Evolutionary conservation across 1,140 invertebrate genomes (phyloP).

Genomic region (Drosophila melanica): DNA sequence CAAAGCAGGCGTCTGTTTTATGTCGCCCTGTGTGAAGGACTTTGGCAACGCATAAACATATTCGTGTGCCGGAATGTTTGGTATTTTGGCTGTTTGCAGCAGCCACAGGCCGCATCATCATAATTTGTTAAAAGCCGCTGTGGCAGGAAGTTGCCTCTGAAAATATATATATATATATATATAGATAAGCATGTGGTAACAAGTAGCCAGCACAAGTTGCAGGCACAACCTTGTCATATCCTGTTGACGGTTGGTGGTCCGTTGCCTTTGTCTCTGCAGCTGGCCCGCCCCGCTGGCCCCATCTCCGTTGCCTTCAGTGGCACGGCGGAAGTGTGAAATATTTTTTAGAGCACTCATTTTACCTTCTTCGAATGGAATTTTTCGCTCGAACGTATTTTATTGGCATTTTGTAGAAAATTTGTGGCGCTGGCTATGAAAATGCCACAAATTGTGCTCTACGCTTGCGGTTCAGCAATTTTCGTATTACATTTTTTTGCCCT

Average conservation of each 20-base stretch:
- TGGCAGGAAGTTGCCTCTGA: slow-evolving; percentile 62
- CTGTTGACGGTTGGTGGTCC: slow-evolving; percentile 63
- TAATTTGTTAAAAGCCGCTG: slow-evolving; percentile 63
- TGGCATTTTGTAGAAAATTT: slow-evolving; percentile 75
- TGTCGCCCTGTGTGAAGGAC: slow-evolving; percentile 32
- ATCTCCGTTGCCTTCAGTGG: no score
- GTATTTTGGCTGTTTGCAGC: slow-evolving; percentile 34
- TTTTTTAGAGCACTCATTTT: slow-evolving; percentile 57
- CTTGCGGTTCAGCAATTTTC: slow-evolving; percentile 44
- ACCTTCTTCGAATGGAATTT: slow-evolving; percentile 68
- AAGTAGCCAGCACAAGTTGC: slow-evolving; percentile 17
- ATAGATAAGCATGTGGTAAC: slow-evolving; percentile 22
- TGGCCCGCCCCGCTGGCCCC: no score
- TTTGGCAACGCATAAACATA: slow-evolving; percentile 35
- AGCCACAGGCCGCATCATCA: slow-evolving; percentile 42
- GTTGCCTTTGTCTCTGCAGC: slow-evolving; percentile 1
- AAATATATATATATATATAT: slow-evolving; percentile 21
- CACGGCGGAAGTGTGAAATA: slow-evolving; percentile 75
- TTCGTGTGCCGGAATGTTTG: slow-evolving; percentile 43
- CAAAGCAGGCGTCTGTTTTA: slow-evolving; percentile 37
- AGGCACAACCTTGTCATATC: slow-evolving; percentile 69
- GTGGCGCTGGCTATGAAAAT: slow-evolving; percentile 65
- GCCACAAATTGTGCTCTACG: slow-evolving; percentile 35
- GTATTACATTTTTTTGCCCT: slow-evolving; percentile 49
- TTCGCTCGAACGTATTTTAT: slow-evolving; percentile 74